phyloP scores from a whole-genome alignment of 2,797 vertebrate species.

The Notolabrus celidotus region DNA sequence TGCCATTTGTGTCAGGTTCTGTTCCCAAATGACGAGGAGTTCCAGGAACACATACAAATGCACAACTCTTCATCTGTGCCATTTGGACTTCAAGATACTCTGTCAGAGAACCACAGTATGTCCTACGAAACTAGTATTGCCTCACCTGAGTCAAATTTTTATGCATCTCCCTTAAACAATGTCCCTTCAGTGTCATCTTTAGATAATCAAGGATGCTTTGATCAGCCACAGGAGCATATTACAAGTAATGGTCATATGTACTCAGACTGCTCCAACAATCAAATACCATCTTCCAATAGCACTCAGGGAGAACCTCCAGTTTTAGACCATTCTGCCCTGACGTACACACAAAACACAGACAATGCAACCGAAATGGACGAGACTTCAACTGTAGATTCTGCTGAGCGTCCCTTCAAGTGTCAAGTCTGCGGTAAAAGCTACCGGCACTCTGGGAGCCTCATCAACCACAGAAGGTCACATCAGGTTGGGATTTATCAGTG shows the following conservation, averaged over 20 bases:
- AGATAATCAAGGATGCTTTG: conserved; percentile 73
- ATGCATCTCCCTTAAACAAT: conserved; percentile 76
- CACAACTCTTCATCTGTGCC: conserved; percentile 86
- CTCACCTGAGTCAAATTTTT: conserved; percentile 80
- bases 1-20: conserved; percentile 86
- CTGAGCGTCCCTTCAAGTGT: conserved; percentile 90
- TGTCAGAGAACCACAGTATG: conserved; percentile 74
- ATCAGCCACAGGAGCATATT: conserved; percentile 65
- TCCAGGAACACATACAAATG: conserved; percentile 87
- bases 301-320: conserved; percentile 75
- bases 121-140: conserved; percentile 81
- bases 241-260: conserved; percentile 75
- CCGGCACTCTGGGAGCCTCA: conserved; percentile 92
- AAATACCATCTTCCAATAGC: conserved; percentile 65
- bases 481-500: conserved; percentile 91
- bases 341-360: conserved; percentile 49
- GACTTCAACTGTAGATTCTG: conserved; percentile 58
- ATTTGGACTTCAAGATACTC: conserved; percentile 74
- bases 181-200: conserved; percentile 71
- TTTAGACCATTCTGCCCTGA: conserved; percentile 46
- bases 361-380: conserved; percentile 65
- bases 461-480: conserved; percentile 95
- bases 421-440: conserved; percentile 90
- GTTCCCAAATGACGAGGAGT: conserved; percentile 83
- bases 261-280: conserved; percentile 78